phyloP scores from a whole-genome alignment of 2,797 vertebrate species.

The Gobio occitaniae region DNA sequence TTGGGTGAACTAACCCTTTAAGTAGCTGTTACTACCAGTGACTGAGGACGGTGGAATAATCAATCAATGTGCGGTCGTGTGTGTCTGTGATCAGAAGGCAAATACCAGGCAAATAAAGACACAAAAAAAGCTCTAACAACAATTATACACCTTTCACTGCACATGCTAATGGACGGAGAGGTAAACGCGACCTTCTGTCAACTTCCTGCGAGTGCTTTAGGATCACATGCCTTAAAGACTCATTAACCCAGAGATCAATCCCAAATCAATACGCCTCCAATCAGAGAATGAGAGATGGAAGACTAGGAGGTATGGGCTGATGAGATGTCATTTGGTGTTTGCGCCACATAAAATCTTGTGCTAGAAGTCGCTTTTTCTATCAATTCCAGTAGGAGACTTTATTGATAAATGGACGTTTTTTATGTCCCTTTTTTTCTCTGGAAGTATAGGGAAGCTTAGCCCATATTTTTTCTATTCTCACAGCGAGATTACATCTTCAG shows the following conservation, averaged over 20 bases:
- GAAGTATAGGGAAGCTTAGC: not conserved
- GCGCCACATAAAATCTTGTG: not conserved
- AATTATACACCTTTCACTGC: constrained; percentile 39
- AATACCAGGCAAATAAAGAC: constrained; percentile 65
- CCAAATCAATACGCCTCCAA: not conserved
- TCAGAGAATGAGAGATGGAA: not conserved
- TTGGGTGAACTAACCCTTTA: too few species aligned
- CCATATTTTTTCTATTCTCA: not conserved
- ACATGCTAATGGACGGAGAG: constrained; percentile 69
- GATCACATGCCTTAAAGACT: constrained; percentile 70
- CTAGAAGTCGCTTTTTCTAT: not conserved
- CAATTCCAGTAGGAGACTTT: too few species aligned
- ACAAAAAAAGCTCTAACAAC: constrained; percentile 47
- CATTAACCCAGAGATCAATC: constrained; percentile 67
- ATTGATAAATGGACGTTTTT: not conserved
- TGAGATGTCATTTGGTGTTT: not conserved
- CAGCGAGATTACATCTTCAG: not conserved
- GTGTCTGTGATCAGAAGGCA: not conserved
- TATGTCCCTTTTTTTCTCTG: not conserved
- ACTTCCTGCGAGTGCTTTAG: constrained; percentile 76
- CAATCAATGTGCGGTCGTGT: not conserved
- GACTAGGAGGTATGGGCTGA: not conserved
- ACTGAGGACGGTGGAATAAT: constrained; percentile 14
- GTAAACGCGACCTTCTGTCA: constrained; percentile 70
- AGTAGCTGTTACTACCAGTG: not conserved